Evolutionary conservation across 2,113 vertebrate species (phyloP).

Genomic region (Progne subis): DNA sequence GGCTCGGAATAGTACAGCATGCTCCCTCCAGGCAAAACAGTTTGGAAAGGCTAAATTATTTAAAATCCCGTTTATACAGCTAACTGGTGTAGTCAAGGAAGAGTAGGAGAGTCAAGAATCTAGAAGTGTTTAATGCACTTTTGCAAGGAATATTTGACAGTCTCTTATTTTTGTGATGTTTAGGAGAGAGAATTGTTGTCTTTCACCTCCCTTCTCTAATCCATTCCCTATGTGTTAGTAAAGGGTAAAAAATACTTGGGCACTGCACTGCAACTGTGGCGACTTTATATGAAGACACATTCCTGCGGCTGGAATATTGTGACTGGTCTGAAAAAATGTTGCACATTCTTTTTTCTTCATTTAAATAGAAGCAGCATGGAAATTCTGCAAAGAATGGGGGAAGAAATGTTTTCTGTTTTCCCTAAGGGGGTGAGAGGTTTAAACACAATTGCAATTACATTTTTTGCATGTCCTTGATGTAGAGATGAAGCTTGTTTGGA

Average conservation of each 20-base stretch:
- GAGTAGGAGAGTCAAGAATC: background rate
- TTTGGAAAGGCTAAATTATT: background rate
- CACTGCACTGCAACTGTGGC: background rate
- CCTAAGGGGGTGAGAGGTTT: background rate
- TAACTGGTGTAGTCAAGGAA: background rate
- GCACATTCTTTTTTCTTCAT: background rate
- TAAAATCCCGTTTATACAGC: background rate
- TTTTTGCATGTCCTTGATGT: background rate
- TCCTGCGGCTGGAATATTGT: constrained; percentile 4
- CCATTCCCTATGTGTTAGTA: background rate
- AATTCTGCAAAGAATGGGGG: background rate
- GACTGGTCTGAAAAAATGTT: constrained; percentile 2
- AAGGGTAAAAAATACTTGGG: background rate
- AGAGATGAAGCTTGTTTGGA: background rate
- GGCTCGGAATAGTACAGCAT: rapidly evolving
- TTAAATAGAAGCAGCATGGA: background rate
- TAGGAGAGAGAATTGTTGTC: background rate
- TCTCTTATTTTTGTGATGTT: background rate
- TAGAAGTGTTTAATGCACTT: background rate
- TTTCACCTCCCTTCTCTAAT: background rate
- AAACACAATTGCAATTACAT: background rate
- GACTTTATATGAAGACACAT: background rate
- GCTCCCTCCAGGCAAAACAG: background rate
- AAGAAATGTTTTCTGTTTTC: constrained; percentile 26
- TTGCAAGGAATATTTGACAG: background rate